Evolutionary conservation across 2,888 invertebrate species (phyloP).

Genomic region (Drosophila dives): DNA sequence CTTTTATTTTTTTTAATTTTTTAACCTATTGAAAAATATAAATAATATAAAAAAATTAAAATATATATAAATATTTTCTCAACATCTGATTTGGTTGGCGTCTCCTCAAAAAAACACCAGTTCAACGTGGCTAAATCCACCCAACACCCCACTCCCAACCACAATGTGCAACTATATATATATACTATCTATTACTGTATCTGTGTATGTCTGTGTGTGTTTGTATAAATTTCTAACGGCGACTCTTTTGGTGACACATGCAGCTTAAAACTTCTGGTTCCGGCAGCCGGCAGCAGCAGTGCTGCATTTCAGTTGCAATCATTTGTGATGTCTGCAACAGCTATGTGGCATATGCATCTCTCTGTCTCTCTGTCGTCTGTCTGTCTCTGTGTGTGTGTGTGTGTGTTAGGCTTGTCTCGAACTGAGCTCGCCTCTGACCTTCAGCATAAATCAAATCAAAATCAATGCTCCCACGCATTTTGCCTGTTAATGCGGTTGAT

Average conservation of each 20-base stretch:
- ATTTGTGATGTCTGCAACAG: conserved; percentile 27
- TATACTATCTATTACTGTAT: neutral
- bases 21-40: too few species aligned
- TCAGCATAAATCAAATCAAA: conserved; percentile 66
- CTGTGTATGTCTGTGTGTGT: neutral
- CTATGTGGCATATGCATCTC: neutral
- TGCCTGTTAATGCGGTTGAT: conserved; percentile 50
- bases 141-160: too few species aligned
- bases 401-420: conserved; percentile 2
- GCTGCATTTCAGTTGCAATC: conserved; percentile 28
- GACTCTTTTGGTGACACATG: conserved; percentile 30
- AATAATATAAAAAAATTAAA: too few species aligned
- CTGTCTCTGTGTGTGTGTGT: neutral
- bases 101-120: too few species aligned
- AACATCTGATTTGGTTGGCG: too few species aligned
- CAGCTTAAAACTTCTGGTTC: conserved; percentile 46
- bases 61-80: too few species aligned
- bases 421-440: conserved; percentile 55
- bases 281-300: conserved; percentile 41
- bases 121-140: too few species aligned
- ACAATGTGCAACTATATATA: neutral
- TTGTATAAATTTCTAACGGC: conserved; percentile 19
- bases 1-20: too few species aligned
- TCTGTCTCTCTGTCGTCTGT: neutral
- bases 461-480: conserved; percentile 66